Percentiles rank a stretch among this genome's conserved stretches.
Conservation (phyloP, 2,888 invertebrate species). For the Cephus rjabovi region DNA sequence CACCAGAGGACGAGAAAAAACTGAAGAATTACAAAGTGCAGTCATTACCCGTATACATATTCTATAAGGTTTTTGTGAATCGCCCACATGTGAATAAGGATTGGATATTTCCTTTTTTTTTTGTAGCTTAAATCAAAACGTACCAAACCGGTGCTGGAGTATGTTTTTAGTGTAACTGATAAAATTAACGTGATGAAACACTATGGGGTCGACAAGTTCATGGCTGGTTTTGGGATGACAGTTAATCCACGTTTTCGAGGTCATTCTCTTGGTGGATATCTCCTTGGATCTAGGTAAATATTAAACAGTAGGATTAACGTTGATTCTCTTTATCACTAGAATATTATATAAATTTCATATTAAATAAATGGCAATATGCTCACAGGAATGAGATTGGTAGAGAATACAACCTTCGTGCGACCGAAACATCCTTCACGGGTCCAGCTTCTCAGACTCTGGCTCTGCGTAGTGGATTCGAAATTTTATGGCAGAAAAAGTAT, state of each 20-base stretch:
- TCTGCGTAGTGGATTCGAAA: constrained; percentile 40
- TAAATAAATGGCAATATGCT: constrained; percentile 2
- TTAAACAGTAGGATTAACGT: not conserved
- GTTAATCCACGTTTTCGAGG: constrained; percentile 55
- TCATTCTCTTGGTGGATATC: constrained; percentile 44
- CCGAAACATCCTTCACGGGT: constrained; percentile 46
- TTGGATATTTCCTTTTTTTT: not conserved
- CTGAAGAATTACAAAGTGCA: constrained; percentile 28
- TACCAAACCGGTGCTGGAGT: not conserved
- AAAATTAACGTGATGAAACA: constrained; percentile 39
- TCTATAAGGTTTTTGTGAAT: constrained; percentile 1
- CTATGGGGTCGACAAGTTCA: constrained; percentile 47
- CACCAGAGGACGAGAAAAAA: constrained; percentile 28
- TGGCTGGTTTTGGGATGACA: constrained; percentile 56
- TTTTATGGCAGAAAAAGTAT: constrained; percentile 29
- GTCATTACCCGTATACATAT: constrained; percentile 4
- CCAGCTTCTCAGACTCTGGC: constrained; percentile 45
- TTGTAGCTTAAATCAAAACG: not conserved
- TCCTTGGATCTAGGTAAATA: constrained; percentile 47
- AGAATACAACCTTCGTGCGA: constrained; percentile 42
- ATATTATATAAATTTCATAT: not conserved
- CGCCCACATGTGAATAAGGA: not conserved
- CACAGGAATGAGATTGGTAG: constrained; percentile 41
- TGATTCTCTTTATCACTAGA: not conserved
- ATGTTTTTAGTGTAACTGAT: constrained; percentile 16